Evolutionary conservation across 2,797 vertebrate species (phyloP).

Genomic region (Poeciliopsis turneri): DNA sequence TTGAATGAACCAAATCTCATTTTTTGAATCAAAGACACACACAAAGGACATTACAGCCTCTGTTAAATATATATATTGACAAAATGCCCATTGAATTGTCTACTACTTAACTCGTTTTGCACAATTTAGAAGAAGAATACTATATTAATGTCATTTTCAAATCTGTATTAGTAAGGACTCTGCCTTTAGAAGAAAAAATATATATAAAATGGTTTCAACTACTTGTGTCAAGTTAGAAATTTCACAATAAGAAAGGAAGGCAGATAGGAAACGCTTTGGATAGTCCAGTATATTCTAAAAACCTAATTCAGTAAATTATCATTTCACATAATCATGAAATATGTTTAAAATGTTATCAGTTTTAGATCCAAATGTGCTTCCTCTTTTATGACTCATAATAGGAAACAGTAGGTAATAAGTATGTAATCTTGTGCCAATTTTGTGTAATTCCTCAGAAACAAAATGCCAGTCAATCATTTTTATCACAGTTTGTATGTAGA

Average conservation of each 20-base stretch:
- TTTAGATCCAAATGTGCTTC: background rate
- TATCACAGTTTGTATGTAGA: background rate
- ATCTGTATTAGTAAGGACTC: background rate
- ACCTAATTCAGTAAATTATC: slow-evolving; percentile 4
- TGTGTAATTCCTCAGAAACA: background rate
- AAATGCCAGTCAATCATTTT: background rate
- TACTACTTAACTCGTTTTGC: background rate
- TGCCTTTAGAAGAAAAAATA: background rate
- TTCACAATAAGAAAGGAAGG: background rate
- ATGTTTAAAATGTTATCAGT: background rate
- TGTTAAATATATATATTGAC: background rate
- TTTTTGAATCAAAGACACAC: background rate
- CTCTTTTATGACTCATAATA: background rate
- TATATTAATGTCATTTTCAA: background rate
- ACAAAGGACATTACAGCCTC: background rate
- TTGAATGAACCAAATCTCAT: background rate
- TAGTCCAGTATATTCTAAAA: background rate
- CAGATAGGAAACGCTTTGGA: background rate
- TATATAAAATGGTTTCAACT: background rate
- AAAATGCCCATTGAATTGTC: background rate
- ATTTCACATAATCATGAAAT: background rate
- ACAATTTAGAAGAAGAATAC: background rate
- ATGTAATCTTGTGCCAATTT: background rate
- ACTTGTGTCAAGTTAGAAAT: background rate
- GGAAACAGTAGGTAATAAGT: background rate